Conservation (phyloP, 1,140 invertebrate species). For the Solen grandis region DNA sequence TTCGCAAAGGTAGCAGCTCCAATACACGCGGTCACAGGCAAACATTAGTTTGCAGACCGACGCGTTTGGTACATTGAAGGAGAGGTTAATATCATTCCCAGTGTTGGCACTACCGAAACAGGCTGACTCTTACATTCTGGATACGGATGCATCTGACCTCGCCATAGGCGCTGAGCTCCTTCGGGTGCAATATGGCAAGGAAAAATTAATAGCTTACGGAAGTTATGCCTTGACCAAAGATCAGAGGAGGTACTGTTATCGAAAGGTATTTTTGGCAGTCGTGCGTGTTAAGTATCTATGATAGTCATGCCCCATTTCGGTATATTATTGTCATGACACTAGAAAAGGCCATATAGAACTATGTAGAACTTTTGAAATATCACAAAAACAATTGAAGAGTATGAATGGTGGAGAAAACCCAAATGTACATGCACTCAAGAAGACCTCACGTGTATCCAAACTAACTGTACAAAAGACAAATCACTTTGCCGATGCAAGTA, state of each 20-base stretch:
- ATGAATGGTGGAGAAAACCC: constrained; percentile 17
- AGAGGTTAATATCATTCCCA: constrained; percentile 24
- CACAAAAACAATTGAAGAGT: constrained; percentile 24
- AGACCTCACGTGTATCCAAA: too few relatives aligned
- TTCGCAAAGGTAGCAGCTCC: constrained; percentile 42
- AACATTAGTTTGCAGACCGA: constrained; percentile 23
- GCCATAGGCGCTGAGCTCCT: not conserved
- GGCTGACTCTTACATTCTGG: not conserved
- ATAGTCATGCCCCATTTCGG: too few relatives aligned
- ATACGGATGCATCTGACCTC: not conserved
- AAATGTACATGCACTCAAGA: not conserved
- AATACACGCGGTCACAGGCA: constrained; percentile 35
- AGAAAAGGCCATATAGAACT: constrained; percentile 20
- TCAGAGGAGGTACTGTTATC: too few relatives aligned
- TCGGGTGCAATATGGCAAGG: too few relatives aligned
- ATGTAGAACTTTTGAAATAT: constrained; percentile 16
- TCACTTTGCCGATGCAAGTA: too few relatives aligned
- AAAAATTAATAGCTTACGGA: too few relatives aligned
- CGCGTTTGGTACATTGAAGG: constrained; percentile 53
- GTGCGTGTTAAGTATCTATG: too few relatives aligned
- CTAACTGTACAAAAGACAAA: too few relatives aligned
- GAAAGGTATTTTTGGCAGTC: too few relatives aligned
- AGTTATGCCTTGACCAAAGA: too few relatives aligned
- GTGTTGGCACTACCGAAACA: not conserved
- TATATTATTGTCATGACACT: too few relatives aligned